Evolutionary conservation across 2,797 vertebrate species (phyloP).

Genomic region (Sylvia borin): DNA sequence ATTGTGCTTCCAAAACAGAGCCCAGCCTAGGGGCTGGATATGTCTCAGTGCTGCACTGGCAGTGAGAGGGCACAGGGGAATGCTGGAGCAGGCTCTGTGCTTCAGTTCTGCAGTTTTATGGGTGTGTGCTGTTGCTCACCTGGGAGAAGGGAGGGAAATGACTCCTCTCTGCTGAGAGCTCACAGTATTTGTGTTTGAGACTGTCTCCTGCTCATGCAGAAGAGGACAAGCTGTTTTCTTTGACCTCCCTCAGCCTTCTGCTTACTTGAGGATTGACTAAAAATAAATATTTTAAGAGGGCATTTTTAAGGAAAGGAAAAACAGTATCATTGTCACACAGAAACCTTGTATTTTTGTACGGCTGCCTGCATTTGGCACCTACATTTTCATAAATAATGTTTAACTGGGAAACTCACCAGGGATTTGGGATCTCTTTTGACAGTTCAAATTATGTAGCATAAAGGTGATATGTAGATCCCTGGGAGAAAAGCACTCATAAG

Average conservation of each 20-base stretch:
- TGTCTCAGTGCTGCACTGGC: not conserved
- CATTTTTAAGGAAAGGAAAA: not conserved
- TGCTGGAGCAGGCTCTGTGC: not conserved
- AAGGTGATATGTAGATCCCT: rapidly evolving
- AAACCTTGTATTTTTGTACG: not conserved
- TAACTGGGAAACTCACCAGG: not conserved
- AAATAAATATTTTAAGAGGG: not conserved
- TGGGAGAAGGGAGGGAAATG: not conserved
- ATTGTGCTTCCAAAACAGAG: not conserved
- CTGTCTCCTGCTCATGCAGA: not conserved
- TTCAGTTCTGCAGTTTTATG: not conserved
- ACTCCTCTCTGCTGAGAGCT: not conserved
- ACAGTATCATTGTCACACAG: not conserved
- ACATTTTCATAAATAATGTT: not conserved
- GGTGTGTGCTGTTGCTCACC: not conserved
- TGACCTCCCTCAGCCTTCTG: not conserved
- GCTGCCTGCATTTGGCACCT: not conserved
- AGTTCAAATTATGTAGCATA: not conserved
- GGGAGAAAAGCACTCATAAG: not conserved
- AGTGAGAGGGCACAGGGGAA: not conserved
- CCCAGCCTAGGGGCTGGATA: no score
- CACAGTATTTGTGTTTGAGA: not conserved
- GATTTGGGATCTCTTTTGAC: not conserved
- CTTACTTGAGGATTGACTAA: not conserved
- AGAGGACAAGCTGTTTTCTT: not conserved